These are phyloP conservation scores for Brenthis ino DNA, from an alignment of 2,888 invertebrate genomes.

Conservation along the genomic window DNA sequence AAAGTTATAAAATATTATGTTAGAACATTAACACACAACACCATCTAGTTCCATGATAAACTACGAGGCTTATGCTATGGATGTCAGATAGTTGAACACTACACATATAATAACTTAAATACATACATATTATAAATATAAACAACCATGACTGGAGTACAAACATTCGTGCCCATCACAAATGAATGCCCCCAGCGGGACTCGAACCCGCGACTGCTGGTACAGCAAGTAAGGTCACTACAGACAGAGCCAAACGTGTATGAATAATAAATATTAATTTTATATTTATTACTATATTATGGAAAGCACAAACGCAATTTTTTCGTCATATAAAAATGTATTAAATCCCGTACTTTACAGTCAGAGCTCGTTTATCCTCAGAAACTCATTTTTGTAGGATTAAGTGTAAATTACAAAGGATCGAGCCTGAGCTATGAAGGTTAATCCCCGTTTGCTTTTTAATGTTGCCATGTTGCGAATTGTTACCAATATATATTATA, in stretches of 20 bases:
- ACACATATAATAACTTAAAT: too few relatives aligned
- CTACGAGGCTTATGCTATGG: too few relatives aligned
- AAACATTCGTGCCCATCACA: not conserved
- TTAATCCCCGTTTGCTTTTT: conserved; percentile 13
- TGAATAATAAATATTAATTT: conserved; percentile 5
- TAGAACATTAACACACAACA: too few relatives aligned
- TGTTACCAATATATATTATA: not conserved
- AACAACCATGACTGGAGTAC: too few relatives aligned
- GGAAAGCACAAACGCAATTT: not conserved
- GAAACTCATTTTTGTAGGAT: conserved; percentile 21
- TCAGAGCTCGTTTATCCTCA: conserved; percentile 18
- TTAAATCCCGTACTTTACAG: conserved; percentile 11
- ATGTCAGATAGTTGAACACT: too few relatives aligned
- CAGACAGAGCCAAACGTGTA: not conserved
- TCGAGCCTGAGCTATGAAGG: conserved; percentile 4
- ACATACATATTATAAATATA: too few relatives aligned
- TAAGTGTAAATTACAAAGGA: conserved; percentile 18
- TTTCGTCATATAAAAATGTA: conserved; percentile 11
- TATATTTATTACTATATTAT: conserved; percentile 3
- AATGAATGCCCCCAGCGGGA: not conserved
- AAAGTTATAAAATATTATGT: too few relatives aligned
- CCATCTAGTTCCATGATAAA: too few relatives aligned
- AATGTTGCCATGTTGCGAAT: conserved; percentile 9
- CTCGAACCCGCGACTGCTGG: too few relatives aligned
- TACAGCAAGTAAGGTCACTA: too few relatives aligned